Base-by-base conservation (phyloP, 2,113 vertebrate species). In the Erpornis zantholeuca region DNA sequence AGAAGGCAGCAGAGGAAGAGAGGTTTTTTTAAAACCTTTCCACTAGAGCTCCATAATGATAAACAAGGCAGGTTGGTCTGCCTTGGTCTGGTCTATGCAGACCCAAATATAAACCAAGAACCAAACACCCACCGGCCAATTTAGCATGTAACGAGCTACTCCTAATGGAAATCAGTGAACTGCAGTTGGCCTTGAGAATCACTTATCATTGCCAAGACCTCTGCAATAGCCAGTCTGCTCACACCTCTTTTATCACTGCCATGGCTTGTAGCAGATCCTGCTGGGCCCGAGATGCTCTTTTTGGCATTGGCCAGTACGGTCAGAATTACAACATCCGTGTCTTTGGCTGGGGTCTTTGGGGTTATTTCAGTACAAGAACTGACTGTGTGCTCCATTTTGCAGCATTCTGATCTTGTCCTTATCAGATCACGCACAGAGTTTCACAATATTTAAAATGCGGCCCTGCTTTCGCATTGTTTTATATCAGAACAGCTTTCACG, bases 171-270 rank as follows among this genome's bases (percentile, higher is more conserved):
- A 72, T 81, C 93, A 80, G 78, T 63, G 66, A 94, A 53, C 85
- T 86, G 85, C 68, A 64, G 31, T 38, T 93, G 90, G 90, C 85
- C 94, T 94, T 66, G 76, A 84, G 89, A 90, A 89, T 65, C 66
- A 42, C 80, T 86, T 86, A 60, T 87, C 84, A 88, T 76, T 94
- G 94, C 87, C 84, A 89, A 89, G 83, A 75, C 79, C 87, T 86
- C 63, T 94, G 68, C 0, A 1, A 64, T 45, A 85, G 75, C 75
- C 84, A 61, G 63, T 14, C 45, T 80, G 59, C 53, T 92, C 87
- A 63, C 72, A 81, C 72, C 72, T 94, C 80, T 44, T 92, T 57
- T 60, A 49, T 91, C 92, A 83, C 45, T 92, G 90, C 90, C 38
- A 8, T 27, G 79, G 44, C 88, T 53, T 33, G 22, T 2, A 83